Evolutionary conservation across 2,797 vertebrate species (phyloP).

Genomic region (Fringilla coelebs): DNA sequence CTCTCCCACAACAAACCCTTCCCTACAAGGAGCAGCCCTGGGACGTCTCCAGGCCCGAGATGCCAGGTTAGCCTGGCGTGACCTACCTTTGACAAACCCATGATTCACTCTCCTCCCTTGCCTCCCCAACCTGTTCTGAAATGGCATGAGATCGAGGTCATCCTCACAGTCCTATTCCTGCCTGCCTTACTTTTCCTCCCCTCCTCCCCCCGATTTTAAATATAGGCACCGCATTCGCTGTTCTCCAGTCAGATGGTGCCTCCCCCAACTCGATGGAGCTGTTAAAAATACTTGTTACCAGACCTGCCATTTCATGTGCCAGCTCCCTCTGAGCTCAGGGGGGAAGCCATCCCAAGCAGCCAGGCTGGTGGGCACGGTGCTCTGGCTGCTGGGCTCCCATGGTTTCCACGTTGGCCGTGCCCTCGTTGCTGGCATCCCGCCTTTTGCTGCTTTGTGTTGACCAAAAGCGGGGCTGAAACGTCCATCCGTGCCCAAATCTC

Average conservation of each 20-base stretch:
- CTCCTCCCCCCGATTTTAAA: constrained; percentile 56
- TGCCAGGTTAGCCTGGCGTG: constrained; percentile 45
- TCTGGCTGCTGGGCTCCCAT: not conserved
- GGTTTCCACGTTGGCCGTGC: accelerated
- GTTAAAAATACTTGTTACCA: constrained; percentile 67
- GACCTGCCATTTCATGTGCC: constrained; percentile 62
- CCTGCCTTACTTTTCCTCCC: constrained; percentile 44
- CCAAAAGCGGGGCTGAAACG: accelerated
- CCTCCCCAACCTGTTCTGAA: constrained; percentile 27
- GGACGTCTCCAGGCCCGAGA: not conserved
- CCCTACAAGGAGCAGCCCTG: constrained; percentile 9
- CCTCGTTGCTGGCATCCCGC: accelerated
- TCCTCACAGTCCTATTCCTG: constrained; percentile 58
- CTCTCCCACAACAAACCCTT: not conserved
- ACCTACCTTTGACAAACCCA: constrained; percentile 64
- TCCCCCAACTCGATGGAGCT: constrained; percentile 57
- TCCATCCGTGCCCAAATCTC: not conserved
- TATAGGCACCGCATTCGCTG: constrained; percentile 43
- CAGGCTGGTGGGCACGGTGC: not conserved
- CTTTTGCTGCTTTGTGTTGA: not conserved
- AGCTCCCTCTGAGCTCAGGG: not conserved
- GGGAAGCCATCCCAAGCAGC: not conserved
- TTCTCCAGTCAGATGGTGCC: constrained; percentile 67
- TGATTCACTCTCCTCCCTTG: constrained; percentile 42
- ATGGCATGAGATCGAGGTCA: constrained; percentile 54